phyloP scores from a whole-genome alignment of 2,797 vertebrate species.

The Tokudaia muenninki region DNA sequence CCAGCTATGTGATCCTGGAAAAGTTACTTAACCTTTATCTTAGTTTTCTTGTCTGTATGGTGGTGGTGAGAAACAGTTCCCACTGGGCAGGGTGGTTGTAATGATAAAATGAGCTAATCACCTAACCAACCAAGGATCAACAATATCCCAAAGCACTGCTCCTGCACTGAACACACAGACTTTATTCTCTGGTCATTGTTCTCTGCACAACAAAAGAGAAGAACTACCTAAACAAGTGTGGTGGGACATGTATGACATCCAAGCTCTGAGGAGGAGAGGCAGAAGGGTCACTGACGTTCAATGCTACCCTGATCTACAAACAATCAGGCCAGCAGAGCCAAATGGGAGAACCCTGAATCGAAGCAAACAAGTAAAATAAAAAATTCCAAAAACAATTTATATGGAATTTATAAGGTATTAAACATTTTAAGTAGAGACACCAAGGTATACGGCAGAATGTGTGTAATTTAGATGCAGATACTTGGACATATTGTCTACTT shows the following conservation, averaged over 20 bases:
- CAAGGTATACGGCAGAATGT: neutral
- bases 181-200: neutral
- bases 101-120: slow-evolving; percentile 6
- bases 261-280: neutral
- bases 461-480: neutral
- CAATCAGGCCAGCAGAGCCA: neutral
- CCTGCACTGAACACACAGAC: neutral
- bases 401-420: neutral
- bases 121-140: neutral
- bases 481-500: neutral
- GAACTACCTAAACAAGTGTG: neutral
- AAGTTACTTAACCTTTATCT: neutral
- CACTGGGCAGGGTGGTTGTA: neutral
- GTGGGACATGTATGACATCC: neutral
- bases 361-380: neutral
- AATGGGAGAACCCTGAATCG: neutral
- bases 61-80: neutral
- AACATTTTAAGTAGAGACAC: neutral
- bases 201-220: neutral
- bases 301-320: neutral
- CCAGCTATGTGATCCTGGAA: neutral
- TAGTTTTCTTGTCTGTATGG: slow-evolving; percentile 3
- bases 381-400: neutral
- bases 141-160: neutral
- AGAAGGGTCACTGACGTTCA: neutral